phyloP scores from a whole-genome alignment of 1,140 invertebrate species.

The Odontomachus brunneus region DNA sequence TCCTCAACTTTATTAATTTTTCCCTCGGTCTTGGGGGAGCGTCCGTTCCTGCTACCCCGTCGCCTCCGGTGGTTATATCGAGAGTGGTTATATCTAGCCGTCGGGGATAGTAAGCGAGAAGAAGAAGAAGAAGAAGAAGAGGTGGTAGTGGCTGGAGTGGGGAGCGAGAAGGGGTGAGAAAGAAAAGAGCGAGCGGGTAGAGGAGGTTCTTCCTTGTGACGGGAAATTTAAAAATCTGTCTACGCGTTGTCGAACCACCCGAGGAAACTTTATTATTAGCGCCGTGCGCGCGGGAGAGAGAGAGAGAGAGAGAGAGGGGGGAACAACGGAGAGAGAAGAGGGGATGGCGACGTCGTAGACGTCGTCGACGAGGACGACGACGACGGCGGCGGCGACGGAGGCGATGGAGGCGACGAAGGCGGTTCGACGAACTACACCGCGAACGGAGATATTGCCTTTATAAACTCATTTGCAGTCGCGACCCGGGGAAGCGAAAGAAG shows the following conservation, averaged over 20 bases:
- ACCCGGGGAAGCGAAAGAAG: constrained; percentile 49
- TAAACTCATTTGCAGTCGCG: constrained; percentile 85
- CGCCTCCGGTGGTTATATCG: constrained; percentile 69
- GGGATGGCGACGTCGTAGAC: constrained; percentile 46
- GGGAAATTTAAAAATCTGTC: constrained; percentile 86
- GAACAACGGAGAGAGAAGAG: constrained; percentile 20
- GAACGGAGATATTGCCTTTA: constrained; percentile 83
- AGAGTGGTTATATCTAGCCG: constrained; percentile 57
- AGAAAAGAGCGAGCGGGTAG: constrained; percentile 13
- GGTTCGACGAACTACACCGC: constrained; percentile 75
- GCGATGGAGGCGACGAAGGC: constrained; percentile 55
- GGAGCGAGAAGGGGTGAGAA: constrained; percentile 8
- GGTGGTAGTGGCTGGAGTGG: constrained; percentile 17
- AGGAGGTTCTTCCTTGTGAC: constrained; percentile 79
- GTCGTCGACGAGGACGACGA: constrained; percentile 24
- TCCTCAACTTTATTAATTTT: constrained; percentile 86
- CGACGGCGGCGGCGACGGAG: constrained; percentile 12
- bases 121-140: constrained; percentile 44
- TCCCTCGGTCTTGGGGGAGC: constrained; percentile 83
- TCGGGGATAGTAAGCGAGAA: constrained; percentile 33
- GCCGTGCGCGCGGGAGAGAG: constrained; percentile 55
- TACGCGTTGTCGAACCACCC: constrained; percentile 85
- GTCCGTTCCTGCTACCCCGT: constrained; percentile 53
- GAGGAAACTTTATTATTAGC: constrained; percentile 86
- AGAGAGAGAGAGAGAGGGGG: constrained; percentile 43